Evolutionary conservation across 2,797 vertebrate genomes (phyloP).

Genomic region (Enteromius anoplus): DNA sequence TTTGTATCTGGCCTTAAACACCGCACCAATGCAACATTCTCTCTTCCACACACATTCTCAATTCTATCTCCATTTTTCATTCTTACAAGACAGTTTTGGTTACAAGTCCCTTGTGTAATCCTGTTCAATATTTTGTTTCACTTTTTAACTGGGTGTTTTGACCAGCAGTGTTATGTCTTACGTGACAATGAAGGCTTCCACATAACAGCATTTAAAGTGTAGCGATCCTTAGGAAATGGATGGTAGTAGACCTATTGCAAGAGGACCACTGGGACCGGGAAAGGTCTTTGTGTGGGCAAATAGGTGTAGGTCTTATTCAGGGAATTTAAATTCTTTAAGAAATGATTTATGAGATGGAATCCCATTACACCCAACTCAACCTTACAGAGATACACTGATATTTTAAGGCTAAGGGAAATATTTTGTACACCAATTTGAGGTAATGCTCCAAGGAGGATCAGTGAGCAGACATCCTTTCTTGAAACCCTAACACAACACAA

Average conservation of each 20-base stretch:
- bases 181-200: slow-evolving; percentile 70
- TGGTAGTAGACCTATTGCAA: slow-evolving; percentile 63
- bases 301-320: slow-evolving; percentile 31
- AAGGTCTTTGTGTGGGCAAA: slow-evolving; percentile 29
- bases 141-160: slow-evolving; percentile 71
- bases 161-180: slow-evolving; percentile 70
- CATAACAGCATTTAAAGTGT: slow-evolving; percentile 69
- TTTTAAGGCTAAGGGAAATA: slow-evolving; percentile 11
- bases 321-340: slow-evolving; percentile 37
- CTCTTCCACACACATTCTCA: slow-evolving; percentile 9
- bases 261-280: slow-evolving; percentile 49
- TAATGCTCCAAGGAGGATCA: background rate
- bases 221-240: slow-evolving; percentile 74
- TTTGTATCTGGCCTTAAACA: slow-evolving; percentile 73
- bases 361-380: slow-evolving; percentile 32
- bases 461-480: background rate
- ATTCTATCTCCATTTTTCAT: slow-evolving; percentile 22
- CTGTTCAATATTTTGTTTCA: slow-evolving; percentile 66
- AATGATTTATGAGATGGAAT: slow-evolving; percentile 52
- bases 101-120: slow-evolving; percentile 60
- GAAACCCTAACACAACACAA: background rate
- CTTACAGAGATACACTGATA: background rate
- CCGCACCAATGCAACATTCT: background rate
- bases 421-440: slow-evolving; percentile 15
- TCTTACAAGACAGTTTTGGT: slow-evolving; percentile 59